Conservation (phyloP, 2,113 vertebrate species). For the Dunckerocampus dactyliophorus region DNA sequence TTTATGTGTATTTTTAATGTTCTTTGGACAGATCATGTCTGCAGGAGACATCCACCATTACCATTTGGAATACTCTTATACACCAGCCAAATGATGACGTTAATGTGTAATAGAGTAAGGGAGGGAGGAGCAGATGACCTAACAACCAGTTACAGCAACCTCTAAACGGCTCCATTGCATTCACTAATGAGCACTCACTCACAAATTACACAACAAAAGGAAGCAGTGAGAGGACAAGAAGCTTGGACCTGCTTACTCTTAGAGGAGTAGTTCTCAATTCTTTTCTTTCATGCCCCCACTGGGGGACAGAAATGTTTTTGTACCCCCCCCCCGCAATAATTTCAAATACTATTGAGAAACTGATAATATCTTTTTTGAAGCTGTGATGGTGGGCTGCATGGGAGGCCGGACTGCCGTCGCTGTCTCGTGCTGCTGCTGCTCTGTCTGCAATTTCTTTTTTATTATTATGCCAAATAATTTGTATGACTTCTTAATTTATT, state of each 20-base stretch:
- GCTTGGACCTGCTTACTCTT: constrained; percentile 8
- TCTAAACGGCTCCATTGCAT: constrained; percentile 45
- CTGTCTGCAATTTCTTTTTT: no score
- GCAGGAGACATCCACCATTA: constrained; percentile 55
- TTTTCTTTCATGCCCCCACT: no score
- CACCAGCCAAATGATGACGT: constrained; percentile 57
- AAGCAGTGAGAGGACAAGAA: constrained; percentile 28
- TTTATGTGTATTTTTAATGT: constrained; percentile 42
- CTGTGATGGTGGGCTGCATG: no score
- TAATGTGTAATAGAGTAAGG: constrained; percentile 54
- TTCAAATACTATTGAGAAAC: no score
- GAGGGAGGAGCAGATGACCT: constrained; percentile 33
- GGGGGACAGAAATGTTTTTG: no score
- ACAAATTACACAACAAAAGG: constrained; percentile 55
- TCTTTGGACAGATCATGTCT: constrained; percentile 45
- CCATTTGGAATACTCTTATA: constrained; percentile 52
- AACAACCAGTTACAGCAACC: constrained; percentile 60
- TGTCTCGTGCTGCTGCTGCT: no score
- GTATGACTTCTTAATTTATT: no score
- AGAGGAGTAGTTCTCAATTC: background rate
- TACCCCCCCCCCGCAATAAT: no score
- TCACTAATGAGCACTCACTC: constrained; percentile 61
- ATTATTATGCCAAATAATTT: no score
- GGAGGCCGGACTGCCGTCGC: no score
- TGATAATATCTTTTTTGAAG: no score